A percentile compares a stretch with the other conserved stretches of the same genome.
Evolutionary conservation across 2,113 vertebrate species (phyloP).

Genomic region (Oostethus manadensis): DNA sequence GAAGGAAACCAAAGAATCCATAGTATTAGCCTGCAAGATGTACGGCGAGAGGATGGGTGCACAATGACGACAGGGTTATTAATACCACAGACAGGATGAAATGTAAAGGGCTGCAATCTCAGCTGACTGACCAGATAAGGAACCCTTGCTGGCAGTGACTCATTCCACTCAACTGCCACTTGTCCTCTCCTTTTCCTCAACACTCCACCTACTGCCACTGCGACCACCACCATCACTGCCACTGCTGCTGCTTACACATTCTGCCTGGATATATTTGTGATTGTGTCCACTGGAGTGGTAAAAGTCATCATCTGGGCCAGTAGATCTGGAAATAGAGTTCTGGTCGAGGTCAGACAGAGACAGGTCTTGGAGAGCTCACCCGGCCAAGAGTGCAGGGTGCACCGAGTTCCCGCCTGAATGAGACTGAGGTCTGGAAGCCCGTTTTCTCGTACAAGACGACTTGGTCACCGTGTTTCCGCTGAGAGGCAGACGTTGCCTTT

Average conservation of each 20-base stretch:
- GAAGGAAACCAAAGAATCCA: background rate
- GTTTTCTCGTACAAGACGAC: conserved; percentile 50
- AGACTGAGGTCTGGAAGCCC: conserved; percentile 54
- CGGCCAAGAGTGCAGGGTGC: conserved; percentile 54
- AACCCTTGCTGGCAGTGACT: conserved; percentile 53
- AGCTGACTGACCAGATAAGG: conserved; percentile 53
- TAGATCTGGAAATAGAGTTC: conserved; percentile 78
- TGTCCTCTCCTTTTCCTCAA: conserved; percentile 38
- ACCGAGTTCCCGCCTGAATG: conserved; percentile 58
- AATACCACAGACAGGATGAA: conserved; percentile 34
- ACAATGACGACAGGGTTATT: conserved; percentile 31
- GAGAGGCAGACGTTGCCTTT: conserved; percentile 17
- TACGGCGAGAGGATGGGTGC: conserved; percentile 17
- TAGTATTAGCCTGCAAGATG: conserved; percentile 24
- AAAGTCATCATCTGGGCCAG: conserved; percentile 79
- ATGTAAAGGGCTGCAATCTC: conserved; percentile 41
- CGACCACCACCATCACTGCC: conserved; percentile 16
- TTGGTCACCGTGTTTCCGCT: background rate
- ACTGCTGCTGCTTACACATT: conserved; percentile 55
- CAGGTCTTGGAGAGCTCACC: conserved; percentile 53
- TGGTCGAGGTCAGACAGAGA: conserved; percentile 61
- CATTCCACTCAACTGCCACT: conserved; percentile 48
- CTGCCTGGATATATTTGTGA: conserved; percentile 73
- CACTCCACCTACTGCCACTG: conserved; percentile 40
- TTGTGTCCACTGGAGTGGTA: conserved; percentile 72